These are phyloP conservation scores for Myotis yumanensis DNA, from an alignment of 2,113 vertebrate species.

Conservation along the genomic window DNA sequence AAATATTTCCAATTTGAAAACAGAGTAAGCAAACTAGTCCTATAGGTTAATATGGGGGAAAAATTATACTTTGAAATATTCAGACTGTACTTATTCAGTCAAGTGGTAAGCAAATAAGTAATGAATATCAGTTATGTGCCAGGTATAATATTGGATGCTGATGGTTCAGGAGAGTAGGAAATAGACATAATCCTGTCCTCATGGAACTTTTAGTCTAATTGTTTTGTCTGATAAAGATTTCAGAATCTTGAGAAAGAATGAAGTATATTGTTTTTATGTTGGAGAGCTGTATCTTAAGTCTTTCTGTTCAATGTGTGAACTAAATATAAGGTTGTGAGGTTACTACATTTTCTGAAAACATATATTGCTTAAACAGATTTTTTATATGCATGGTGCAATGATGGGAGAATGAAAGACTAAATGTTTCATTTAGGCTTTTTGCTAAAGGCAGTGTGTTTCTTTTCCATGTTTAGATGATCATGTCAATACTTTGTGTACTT, in stretches of 20 bases:
- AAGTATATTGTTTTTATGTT: background rate
- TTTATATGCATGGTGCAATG: background rate
- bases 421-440: conserved; percentile 44
- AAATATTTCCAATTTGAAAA: conserved; percentile 30
- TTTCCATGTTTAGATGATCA: background rate
- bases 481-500: background rate
- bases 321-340: background rate
- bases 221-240: background rate
- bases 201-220: background rate
- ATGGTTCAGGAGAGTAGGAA: background rate
- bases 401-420: background rate
- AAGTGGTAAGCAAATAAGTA: background rate
- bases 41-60: background rate
- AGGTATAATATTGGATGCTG: background rate
- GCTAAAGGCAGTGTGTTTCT: background rate
- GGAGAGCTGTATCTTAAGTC: background rate
- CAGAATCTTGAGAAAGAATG: background rate
- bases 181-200: background rate
- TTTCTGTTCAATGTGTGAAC: background rate
- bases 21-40: background rate
- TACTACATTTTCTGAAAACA: background rate
- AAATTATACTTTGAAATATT: background rate
- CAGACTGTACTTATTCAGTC: background rate
- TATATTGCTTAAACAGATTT: background rate
- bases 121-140: background rate